Evolutionary conservation across 2,888 invertebrate genomes (phyloP).

Genomic region (Ernsta delagoae): DNA sequence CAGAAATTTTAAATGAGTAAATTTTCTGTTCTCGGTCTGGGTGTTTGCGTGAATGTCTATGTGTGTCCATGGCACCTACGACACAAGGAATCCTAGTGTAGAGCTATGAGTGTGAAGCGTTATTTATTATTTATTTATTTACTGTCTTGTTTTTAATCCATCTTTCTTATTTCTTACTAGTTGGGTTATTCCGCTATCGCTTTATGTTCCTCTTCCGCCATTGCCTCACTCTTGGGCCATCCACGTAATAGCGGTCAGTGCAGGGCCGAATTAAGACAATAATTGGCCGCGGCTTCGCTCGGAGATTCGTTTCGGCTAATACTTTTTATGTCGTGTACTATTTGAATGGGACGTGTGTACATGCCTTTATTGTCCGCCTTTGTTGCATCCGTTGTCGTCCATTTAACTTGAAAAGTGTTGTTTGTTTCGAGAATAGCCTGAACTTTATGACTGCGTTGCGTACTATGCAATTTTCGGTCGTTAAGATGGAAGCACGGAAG

Average conservation of each 20-base stretch:
- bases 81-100: no score
- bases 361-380: constrained; percentile 45
- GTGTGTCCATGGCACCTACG: no score
- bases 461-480: neutral
- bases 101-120: no score
- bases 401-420: constrained; percentile 36
- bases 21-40: no score
- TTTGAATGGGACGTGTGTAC: constrained; percentile 57
- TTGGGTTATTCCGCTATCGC: neutral
- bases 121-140: no score
- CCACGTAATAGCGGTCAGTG: constrained; percentile 73
- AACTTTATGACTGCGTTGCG: neutral
- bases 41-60: no score
- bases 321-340: constrained; percentile 71
- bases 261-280: constrained; percentile 81
- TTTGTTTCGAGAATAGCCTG: constrained; percentile 21
- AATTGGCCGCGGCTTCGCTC: constrained; percentile 69
- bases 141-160: no score
- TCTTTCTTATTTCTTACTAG: no score
- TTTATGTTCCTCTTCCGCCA: constrained; percentile 48
- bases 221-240: constrained; percentile 46
- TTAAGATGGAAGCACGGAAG: neutral
- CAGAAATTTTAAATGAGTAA: no score
- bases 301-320: constrained; percentile 74
- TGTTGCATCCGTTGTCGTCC: constrained; percentile 33